Evolutionary conservation across 2,888 invertebrate genomes (phyloP).

Genomic region (Coleophora deauratella): DNA sequence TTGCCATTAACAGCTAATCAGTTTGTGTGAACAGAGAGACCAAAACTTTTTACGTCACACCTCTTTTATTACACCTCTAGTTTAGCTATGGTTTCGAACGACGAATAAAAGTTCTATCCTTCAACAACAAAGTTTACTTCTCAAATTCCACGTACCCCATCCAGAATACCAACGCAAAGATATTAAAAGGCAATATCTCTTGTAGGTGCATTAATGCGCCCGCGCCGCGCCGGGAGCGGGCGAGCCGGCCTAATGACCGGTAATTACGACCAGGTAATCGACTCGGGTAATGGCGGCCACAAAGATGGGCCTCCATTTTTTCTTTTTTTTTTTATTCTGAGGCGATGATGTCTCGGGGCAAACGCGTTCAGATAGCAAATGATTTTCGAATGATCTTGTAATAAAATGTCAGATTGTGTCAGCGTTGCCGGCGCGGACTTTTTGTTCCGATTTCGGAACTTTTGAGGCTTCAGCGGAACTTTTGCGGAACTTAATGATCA

Average conservation of each 20-base stretch:
- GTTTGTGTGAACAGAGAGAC: too few species aligned
- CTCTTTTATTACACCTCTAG: too few species aligned
- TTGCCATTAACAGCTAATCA: too few species aligned
- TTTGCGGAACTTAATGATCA: too few species aligned
- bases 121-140: too few species aligned
- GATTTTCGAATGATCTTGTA: not conserved
- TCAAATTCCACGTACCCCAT: constrained; percentile 10
- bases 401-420: not conserved
- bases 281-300: constrained; percentile 53
- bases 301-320: constrained; percentile 57
- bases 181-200: constrained; percentile 59
- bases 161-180: constrained; percentile 31
- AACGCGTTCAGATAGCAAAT: constrained; percentile 27
- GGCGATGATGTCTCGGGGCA: constrained; percentile 32
- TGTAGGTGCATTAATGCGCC: constrained; percentile 28
- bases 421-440: not conserved
- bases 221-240: constrained; percentile 27
- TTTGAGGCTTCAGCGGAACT: too few species aligned
- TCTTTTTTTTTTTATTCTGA: constrained; percentile 34
- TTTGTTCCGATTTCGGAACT: not conserved
- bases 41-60: too few species aligned
- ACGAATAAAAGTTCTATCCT: too few species aligned
- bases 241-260: constrained; percentile 55
- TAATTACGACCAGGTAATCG: constrained; percentile 65
- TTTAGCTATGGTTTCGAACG: too few species aligned